phyloP scores from a whole-genome alignment of 2,797 vertebrate genomes.

The Sebastes iracundus region DNA sequence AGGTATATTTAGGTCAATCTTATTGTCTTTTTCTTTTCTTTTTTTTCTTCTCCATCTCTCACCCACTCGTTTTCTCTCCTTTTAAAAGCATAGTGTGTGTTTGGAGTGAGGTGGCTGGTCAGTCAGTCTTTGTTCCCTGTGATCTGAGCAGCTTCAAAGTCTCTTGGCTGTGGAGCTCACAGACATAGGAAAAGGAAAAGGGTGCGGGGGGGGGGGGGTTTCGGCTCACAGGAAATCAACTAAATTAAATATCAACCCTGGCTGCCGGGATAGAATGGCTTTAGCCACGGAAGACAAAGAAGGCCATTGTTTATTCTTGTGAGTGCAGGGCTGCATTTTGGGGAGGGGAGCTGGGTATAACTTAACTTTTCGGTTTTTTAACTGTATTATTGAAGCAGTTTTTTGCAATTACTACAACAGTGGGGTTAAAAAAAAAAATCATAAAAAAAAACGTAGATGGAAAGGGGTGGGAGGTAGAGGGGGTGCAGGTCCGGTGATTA shows the following conservation, averaged over 20 bases:
- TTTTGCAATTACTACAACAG: conserved; percentile 44
- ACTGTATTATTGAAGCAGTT: conserved; percentile 45
- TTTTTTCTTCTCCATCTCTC: conserved; percentile 38
- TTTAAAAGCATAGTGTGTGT: conserved; percentile 83
- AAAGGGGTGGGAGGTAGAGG: neutral
- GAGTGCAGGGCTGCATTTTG: conserved; percentile 77
- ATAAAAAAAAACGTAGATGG: neutral
- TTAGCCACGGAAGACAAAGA: conserved; percentile 84
- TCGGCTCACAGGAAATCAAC: conserved; percentile 73
- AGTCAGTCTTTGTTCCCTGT: conserved; percentile 81
- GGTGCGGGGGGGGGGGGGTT: neutral
- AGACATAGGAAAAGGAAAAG: conserved; percentile 55
- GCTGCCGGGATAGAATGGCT: conserved; percentile 78
- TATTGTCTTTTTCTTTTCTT: conserved; percentile 71
- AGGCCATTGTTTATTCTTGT: conserved; percentile 79
- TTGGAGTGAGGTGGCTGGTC: conserved; percentile 78
- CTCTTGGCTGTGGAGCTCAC: conserved; percentile 76
- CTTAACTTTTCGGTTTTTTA: conserved; percentile 32
- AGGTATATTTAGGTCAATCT: conserved; percentile 89
- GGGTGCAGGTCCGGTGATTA: conserved; percentile 67
- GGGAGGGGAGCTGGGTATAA: conserved; percentile 36
- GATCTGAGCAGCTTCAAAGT: conserved; percentile 81
- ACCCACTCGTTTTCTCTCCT: conserved; percentile 49
- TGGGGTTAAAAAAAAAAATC: conserved; percentile 16
- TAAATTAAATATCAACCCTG: conserved; percentile 80